Conservation (phyloP, 23 tunicate genomes). For the Ciona savignyi region DNA sequence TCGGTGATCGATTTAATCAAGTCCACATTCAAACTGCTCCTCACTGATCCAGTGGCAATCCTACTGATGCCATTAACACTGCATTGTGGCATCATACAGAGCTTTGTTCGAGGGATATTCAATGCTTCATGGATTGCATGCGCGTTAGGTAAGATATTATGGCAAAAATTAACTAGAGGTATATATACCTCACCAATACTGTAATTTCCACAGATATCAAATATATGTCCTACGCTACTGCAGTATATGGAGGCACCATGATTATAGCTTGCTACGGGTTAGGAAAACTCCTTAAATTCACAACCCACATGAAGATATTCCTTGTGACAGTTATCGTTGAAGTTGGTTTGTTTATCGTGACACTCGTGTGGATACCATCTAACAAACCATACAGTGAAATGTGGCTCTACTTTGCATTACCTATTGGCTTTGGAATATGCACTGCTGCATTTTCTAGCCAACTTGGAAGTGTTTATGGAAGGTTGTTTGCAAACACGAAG, state of each 20-base stretch:
- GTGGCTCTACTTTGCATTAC: slow-evolving; percentile 32
- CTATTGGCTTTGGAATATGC: slow-evolving; percentile 35
- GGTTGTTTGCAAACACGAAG: slow-evolving; percentile 36
- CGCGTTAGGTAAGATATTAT: slow-evolving; percentile 71
- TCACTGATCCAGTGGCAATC: slow-evolving; percentile 33
- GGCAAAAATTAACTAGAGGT: too few relatives aligned
- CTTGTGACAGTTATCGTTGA: slow-evolving; percentile 24
- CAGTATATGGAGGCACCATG: slow-evolving; percentile 48
- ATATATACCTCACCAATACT: too few relatives aligned
- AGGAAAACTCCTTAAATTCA: slow-evolving; percentile 30
- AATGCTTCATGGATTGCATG: slow-evolving; percentile 67
- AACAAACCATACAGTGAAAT: neutral
- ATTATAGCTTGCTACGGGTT: slow-evolving; percentile 36
- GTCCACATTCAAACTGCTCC: slow-evolving; percentile 37
- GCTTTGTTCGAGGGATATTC: slow-evolving; percentile 51
- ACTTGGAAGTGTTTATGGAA: slow-evolving; percentile 31
- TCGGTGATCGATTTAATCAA: slow-evolving; percentile 29
- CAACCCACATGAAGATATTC: slow-evolving; percentile 38
- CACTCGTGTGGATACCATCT: slow-evolving; percentile 54
- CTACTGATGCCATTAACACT: slow-evolving; percentile 61
- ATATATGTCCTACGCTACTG: slow-evolving; percentile 59
- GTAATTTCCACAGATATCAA: slow-evolving; percentile 44
- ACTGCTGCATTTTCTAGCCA: slow-evolving; percentile 36
- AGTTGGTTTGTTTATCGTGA: slow-evolving; percentile 16
- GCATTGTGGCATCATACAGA: slow-evolving; percentile 64